phyloP scores from a whole-genome alignment of 2,797 vertebrate genomes.

The Peromyscus aztecus region DNA sequence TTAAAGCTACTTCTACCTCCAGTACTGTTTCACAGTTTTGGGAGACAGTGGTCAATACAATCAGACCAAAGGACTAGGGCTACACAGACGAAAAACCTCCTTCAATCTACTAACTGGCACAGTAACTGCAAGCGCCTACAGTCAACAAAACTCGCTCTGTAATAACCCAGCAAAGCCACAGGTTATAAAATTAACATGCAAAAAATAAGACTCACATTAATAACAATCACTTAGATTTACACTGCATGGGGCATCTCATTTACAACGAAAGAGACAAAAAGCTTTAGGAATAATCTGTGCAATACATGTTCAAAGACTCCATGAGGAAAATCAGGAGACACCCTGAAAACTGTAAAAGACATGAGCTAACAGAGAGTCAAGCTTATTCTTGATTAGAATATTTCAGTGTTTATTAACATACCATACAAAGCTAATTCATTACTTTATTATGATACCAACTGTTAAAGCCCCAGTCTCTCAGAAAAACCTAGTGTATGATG shows the following conservation, averaged over 20 bases:
- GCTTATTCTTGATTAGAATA: not conserved
- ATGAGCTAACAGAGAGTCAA: constrained; percentile 11
- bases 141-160: not conserved
- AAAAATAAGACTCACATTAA: not conserved
- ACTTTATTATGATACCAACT: not conserved
- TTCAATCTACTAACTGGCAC: not conserved
- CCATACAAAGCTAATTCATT: not conserved
- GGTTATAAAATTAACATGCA: constrained; percentile 43
- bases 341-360: not conserved
- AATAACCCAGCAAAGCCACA: not conserved
- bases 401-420: not conserved
- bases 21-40: not conserved
- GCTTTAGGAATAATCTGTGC: not conserved
- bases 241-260: not conserved
- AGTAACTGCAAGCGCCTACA: not conserved
- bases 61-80: not conserved
- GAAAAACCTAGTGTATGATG: not conserved
- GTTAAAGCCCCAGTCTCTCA: not conserved
- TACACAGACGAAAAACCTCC: constrained; percentile 4
- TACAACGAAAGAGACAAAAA: not conserved
- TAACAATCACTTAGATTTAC: not conserved
- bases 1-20: not conserved
- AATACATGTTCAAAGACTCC: constrained; percentile 17
- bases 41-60: not conserved
- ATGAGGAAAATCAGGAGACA: not conserved